Conservation (phyloP, 2,797 vertebrate species). For the Scyliorhinus canicula region DNA sequence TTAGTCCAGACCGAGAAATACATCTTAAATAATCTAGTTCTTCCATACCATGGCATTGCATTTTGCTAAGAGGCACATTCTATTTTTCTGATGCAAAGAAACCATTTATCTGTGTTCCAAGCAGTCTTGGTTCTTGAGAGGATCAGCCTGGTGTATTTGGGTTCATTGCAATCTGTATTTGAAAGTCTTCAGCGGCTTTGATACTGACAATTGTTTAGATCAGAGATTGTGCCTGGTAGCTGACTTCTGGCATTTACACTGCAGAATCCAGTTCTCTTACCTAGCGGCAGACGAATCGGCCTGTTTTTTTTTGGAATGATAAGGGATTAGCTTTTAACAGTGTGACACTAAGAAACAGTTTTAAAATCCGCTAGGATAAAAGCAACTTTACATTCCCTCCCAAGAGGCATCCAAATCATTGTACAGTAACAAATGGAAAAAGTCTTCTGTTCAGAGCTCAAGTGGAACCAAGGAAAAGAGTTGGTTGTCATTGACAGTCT, state of each 20-base stretch:
- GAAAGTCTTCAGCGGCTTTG: background rate
- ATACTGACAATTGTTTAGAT: background rate
- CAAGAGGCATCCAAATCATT: background rate
- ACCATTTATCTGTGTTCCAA: background rate
- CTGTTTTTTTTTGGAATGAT: background rate
- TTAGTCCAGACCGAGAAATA: too few species aligned
- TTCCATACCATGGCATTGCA: background rate
- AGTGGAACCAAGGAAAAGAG: background rate
- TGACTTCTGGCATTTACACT: background rate
- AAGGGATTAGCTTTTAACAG: background rate
- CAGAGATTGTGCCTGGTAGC: background rate
- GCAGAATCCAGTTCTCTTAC: background rate
- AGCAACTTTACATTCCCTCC: background rate
- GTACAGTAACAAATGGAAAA: background rate
- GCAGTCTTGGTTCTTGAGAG: background rate
- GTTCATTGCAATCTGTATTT: slow-evolving; percentile 9
- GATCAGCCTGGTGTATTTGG: background rate
- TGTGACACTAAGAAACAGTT: background rate
- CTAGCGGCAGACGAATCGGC: background rate
- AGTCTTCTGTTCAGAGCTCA: background rate
- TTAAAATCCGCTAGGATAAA: background rate
- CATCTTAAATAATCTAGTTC: background rate
- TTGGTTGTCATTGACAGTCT: background rate
- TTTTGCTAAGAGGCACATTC: background rate
- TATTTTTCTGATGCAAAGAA: background rate